Conservation (phyloP, 2,888 invertebrate species). For the Hydrotaea cyrtoneurina region DNA sequence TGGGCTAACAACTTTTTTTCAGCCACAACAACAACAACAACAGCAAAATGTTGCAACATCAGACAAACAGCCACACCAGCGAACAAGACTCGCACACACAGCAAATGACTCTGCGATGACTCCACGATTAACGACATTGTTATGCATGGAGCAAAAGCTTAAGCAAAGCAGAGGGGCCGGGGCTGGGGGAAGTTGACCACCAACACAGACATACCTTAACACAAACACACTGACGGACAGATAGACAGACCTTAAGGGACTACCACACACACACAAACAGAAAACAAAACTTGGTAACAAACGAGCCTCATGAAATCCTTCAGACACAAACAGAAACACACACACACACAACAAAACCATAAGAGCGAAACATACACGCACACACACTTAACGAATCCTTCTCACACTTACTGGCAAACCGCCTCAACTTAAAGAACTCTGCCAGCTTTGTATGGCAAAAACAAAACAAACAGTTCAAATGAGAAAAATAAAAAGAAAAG, state of each 20-base stretch:
- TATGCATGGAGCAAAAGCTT: slow-evolving; percentile 38
- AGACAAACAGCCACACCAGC: too few relatives aligned
- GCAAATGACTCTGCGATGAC: neutral
- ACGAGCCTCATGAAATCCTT: slow-evolving; percentile 40
- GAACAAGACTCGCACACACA: slow-evolving; percentile 16
- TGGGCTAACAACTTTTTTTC: slow-evolving; percentile 55
- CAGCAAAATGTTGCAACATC: too few relatives aligned
- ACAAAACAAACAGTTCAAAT: neutral
- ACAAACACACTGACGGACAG: slow-evolving; percentile 37
- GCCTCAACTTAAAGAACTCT: slow-evolving; percentile 58
- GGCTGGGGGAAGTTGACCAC: slow-evolving; percentile 4
- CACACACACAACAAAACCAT: neutral
- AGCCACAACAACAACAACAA: slow-evolving; percentile 36
- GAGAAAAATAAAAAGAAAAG: neutral
- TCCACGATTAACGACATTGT: slow-evolving; percentile 73
- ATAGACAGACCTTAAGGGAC: slow-evolving; percentile 43
- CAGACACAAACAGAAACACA: slow-evolving; percentile 41
- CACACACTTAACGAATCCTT: slow-evolving; percentile 41
- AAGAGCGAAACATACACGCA: slow-evolving; percentile 46
- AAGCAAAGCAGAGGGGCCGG: neutral
- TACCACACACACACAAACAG: slow-evolving; percentile 37
- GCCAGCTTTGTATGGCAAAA: slow-evolving; percentile 49
- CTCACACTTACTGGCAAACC: slow-evolving; percentile 46
- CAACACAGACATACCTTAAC: slow-evolving; percentile 46
- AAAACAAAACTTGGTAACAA: neutral